Percentiles rank a stretch among this genome's conserved stretches.
These are phyloP conservation scores for Chelonus insularis DNA, from an alignment of 1,140 invertebrate genomes.

Conservation along the genomic window DNA sequence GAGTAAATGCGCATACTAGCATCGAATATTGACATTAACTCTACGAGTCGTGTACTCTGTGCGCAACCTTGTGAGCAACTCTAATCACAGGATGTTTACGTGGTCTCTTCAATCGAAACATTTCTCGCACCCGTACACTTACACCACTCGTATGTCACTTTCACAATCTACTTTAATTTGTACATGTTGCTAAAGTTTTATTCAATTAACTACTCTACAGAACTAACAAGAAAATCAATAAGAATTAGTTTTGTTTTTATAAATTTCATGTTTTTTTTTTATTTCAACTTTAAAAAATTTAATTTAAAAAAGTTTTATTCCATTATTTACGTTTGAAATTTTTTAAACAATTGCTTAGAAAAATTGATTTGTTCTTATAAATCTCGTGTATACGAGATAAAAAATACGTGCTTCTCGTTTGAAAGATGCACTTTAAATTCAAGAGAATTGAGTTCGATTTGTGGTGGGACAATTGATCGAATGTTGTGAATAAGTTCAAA, in stretches of 20 bases:
- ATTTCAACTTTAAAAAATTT: too few species aligned
- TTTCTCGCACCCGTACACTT: background rate
- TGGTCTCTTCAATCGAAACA: conserved; percentile 1
- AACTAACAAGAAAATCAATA: too few species aligned
- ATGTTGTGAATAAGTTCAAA: background rate
- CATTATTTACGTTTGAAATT: too few species aligned
- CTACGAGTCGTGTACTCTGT: conserved; percentile 37
- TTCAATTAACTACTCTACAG: too few species aligned
- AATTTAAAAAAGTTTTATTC: too few species aligned
- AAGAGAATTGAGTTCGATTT: background rate
- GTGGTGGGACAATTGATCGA: background rate
- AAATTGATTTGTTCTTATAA: too few species aligned
- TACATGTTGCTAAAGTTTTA: too few species aligned
- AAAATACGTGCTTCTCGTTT: background rate
- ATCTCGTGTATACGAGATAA: too few species aligned
- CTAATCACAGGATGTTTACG: conserved; percentile 9
- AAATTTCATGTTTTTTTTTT: too few species aligned
- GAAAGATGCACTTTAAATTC: background rate
- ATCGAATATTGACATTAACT: conserved; percentile 40
- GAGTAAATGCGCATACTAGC: conserved; percentile 10
- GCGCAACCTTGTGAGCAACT: conserved; percentile 11
- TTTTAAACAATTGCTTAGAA: too few species aligned
- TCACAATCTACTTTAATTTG: background rate
- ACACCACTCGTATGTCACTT: background rate
- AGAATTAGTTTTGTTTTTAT: too few species aligned